Conservation (phyloP, 2,113 vertebrate species). For the Muntiacus muntjak region DNA sequence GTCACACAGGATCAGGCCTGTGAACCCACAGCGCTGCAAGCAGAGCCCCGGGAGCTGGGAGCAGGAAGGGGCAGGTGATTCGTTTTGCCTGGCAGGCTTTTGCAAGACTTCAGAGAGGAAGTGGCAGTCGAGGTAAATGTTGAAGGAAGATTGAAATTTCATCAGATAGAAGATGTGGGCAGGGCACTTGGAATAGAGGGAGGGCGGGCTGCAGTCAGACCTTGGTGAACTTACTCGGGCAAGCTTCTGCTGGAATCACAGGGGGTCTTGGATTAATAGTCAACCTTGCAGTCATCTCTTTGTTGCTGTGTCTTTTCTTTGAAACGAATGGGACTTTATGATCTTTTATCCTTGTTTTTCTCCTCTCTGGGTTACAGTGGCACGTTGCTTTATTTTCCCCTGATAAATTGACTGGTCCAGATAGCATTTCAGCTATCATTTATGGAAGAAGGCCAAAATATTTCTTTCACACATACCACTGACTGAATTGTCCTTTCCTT, state of each 20-base stretch:
- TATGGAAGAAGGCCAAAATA: not conserved
- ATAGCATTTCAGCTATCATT: not conserved
- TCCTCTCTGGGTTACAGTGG: not conserved
- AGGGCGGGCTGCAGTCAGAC: not conserved
- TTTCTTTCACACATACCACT: not conserved
- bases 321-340: not conserved
- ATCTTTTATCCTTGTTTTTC: conserved; percentile 30
- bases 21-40: not conserved
- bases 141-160: not conserved
- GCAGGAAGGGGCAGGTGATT: not conserved
- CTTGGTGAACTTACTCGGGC: not conserved
- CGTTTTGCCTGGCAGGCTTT: not conserved
- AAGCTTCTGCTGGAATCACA: not conserved
- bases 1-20: not conserved
- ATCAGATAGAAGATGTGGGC: not conserved
- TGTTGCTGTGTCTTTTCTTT: not conserved
- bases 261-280: not conserved
- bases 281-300: not conserved
- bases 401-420: not conserved
- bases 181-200: fast-evolving
- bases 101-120: not conserved
- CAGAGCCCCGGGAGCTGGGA: not conserved
- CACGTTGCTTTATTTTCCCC: not conserved
- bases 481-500: conserved; percentile 21
- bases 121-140: not conserved